Evolutionary conservation across 2,113 vertebrate genomes (phyloP).

Genomic region (Cheirogaleus medius): DNA sequence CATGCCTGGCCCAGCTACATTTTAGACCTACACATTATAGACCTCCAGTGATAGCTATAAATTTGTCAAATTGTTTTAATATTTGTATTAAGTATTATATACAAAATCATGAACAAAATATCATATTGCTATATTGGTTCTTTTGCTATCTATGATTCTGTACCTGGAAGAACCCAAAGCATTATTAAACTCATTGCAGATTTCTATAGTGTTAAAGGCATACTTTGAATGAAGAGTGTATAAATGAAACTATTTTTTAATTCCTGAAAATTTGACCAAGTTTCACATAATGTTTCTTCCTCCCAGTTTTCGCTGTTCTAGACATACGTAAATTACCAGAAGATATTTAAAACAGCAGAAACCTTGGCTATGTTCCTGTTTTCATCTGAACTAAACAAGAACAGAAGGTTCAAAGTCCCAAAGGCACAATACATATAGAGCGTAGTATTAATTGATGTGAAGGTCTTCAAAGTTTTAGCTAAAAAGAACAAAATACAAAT

Average conservation of each 20-base stretch:
- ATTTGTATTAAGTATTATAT: neutral
- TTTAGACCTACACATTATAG: neutral
- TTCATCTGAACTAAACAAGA: slow-evolving; percentile 6
- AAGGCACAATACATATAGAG: neutral
- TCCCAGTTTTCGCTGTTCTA: neutral
- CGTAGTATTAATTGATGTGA: neutral
- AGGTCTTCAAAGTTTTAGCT: neutral
- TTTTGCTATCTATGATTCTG: neutral
- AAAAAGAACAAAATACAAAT: neutral
- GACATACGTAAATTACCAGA: neutral
- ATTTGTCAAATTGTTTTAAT: neutral
- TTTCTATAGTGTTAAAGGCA: neutral
- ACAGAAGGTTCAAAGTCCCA: slow-evolving; percentile 13
- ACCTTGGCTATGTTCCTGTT: neutral
- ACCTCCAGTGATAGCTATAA: neutral
- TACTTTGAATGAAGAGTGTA: neutral
- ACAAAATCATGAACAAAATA: neutral
- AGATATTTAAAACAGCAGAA: neutral
- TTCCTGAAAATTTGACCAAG: neutral
- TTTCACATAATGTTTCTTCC: neutral
- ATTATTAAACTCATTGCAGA: neutral
- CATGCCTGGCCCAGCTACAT: neutral
- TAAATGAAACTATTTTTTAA: neutral
- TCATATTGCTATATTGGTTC: neutral
- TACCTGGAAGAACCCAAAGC: neutral